Evolutionary conservation across 2,113 vertebrate species (phyloP).

Genomic region (Dipodomys ordii): DNA sequence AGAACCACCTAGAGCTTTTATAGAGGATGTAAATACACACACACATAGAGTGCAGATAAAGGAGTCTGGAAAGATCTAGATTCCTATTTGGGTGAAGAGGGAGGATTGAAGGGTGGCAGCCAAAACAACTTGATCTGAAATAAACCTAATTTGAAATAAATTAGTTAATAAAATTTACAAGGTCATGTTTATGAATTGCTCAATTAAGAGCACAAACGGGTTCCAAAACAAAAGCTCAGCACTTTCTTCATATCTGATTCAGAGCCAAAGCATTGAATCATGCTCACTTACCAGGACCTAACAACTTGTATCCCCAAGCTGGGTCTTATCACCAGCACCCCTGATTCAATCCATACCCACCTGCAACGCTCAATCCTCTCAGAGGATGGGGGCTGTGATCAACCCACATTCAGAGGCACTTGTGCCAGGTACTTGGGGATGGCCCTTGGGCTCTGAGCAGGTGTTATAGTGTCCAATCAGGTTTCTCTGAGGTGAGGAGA

Average conservation of each 20-base stretch:
- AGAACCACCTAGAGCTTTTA: neutral
- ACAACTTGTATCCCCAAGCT: neutral
- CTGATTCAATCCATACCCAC: neutral
- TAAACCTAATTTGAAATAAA: neutral
- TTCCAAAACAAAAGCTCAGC: neutral
- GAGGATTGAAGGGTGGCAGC: neutral
- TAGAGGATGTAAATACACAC: neutral
- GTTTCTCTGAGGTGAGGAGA: neutral
- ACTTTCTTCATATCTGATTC: neutral
- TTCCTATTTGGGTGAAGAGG: neutral
- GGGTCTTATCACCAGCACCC: neutral
- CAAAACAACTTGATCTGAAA: neutral
- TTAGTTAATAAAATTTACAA: neutral
- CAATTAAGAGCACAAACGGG: neutral
- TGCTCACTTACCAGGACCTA: neutral
- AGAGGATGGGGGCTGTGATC: neutral
- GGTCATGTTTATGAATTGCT: neutral
- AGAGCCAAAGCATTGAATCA: neutral
- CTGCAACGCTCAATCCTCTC: accelerated
- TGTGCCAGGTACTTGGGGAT: too few relatives aligned
- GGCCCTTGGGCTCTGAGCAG: neutral
- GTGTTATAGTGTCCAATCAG: neutral
- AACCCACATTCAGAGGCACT: accelerated
- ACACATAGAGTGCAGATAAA: too few relatives aligned
- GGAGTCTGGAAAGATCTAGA: neutral